These are phyloP conservation scores for Thumatha senex DNA, from an alignment of 2,888 invertebrate species.

Conservation along the genomic window DNA sequence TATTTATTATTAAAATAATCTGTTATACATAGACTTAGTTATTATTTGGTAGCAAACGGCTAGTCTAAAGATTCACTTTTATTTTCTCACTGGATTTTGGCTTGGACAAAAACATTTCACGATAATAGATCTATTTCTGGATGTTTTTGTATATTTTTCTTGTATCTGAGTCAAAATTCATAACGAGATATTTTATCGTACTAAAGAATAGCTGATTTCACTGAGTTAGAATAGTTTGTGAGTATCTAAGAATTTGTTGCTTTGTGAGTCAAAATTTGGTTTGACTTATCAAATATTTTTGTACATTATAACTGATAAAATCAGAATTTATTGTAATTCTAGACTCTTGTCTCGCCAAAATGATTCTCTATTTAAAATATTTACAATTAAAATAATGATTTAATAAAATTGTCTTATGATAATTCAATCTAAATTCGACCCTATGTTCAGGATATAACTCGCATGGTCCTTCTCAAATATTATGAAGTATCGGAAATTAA, in stretches of 20 bases:
- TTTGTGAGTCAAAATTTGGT: not conserved
- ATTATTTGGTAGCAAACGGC: slow-evolving; percentile 22
- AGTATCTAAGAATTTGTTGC: slow-evolving; percentile 3
- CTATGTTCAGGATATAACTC: too few species aligned
- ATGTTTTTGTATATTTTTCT: not conserved
- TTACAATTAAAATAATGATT: too few species aligned
- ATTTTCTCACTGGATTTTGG: slow-evolving; percentile 8
- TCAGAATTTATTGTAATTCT: not conserved
- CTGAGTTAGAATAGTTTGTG: too few species aligned
- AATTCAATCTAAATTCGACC: too few species aligned
- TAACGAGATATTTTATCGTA: too few species aligned
- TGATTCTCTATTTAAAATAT: not conserved
- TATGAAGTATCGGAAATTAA: too few species aligned
- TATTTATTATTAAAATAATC: slow-evolving; percentile 72
- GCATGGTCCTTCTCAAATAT: too few species aligned
- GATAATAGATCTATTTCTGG: not conserved
- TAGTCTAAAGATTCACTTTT: slow-evolving; percentile 21
- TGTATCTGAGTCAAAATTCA: too few species aligned
- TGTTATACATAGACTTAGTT: slow-evolving; percentile 58
- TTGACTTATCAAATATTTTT: too few species aligned
- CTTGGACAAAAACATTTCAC: slow-evolving; percentile 1
- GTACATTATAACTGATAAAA: too few species aligned
- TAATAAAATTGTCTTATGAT: too few species aligned
- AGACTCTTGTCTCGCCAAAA: slow-evolving; percentile 33
- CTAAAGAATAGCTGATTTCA: too few species aligned